Base-by-base conservation (phyloP, 1,140 invertebrate species). In the Zaprionus kolodkinae region DNA sequence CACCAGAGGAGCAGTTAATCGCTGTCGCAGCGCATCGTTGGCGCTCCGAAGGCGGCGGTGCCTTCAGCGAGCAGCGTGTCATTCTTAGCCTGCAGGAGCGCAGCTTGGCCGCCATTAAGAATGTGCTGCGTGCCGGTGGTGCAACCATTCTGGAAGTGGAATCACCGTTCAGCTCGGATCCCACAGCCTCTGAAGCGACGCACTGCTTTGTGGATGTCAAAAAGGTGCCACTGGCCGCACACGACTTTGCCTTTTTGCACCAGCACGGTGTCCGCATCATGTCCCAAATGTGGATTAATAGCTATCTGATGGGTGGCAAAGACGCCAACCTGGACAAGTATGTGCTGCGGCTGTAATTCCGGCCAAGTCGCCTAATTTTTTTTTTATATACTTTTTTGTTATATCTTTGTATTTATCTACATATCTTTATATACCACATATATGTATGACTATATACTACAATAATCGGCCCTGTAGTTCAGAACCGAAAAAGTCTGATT, bases 101-200 rank as follows among this genome's bases (percentile, higher is more conserved):
- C 2, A 95, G 95, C 70, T 93, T 94, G 38, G 94, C 93, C 2
- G 94, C 96, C 54, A 95, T 97, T 71, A 91, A 94, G 10, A 94
- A 96, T 67, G 93, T 97, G 0, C 93, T 98, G 33, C 92, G 94
- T 45, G 96, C 96, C 5, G 97, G 97, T 1, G 95, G 95, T 5
- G 97, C 96, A 7, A 82, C 79, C 10, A 94, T 97, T 9, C 76
- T 96, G 1, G 93, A 95, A 75, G 93, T 81, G 1, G 30, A 56
- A 1, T 59, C 84, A 1, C 91, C 94, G 0, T 91, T 74, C 15
- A 38, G 71, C 21, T 33, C 33, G 1, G 70, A 88, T 48, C 7
- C 63, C 2, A 10, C 27, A 1, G 52, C 66, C 1, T 59, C 15
- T 10, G 76, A 35, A 9, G 91, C 81, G 27, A 92, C 89, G 0